Conservation (phyloP, 2,888 invertebrate species). For the Mythimna vitellina region DNA sequence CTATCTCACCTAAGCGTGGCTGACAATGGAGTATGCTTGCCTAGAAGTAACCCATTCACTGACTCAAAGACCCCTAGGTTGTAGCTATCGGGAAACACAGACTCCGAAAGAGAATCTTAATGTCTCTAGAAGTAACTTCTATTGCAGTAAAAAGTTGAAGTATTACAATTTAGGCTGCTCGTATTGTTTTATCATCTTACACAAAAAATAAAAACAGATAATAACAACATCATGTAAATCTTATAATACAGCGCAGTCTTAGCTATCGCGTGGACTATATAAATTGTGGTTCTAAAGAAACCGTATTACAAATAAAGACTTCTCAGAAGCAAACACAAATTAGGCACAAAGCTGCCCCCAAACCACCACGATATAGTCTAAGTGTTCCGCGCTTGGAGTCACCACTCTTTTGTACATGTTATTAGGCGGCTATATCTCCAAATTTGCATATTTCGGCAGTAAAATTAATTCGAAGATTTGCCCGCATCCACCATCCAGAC, state of each 20-base stretch:
- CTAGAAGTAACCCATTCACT: no score
- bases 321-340: conserved; percentile 63
- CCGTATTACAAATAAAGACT: neutral
- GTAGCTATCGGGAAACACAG: no score
- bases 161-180: no score
- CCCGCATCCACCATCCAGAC: conserved; percentile 86
- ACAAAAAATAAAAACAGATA: no score
- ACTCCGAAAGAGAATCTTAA: no score
- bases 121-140: no score
- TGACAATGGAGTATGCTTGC: no score
- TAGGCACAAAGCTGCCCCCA: conserved; percentile 36
- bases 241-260: neutral
- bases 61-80: no score
- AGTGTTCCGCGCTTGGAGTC: conserved; percentile 81
- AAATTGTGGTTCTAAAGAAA: conserved; percentile 1
- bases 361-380: conserved; percentile 66
- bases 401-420: conserved; percentile 91
- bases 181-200: no score
- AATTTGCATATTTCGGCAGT: conserved; percentile 91
- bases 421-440: conserved; percentile 89
- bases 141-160: no score
- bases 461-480: conserved; percentile 91
- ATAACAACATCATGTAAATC: no score
- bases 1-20: no score
- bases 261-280: neutral